Base-by-base conservation (phyloP, 2,797 vertebrate species). In the Sciurus carolinensis region DNA sequence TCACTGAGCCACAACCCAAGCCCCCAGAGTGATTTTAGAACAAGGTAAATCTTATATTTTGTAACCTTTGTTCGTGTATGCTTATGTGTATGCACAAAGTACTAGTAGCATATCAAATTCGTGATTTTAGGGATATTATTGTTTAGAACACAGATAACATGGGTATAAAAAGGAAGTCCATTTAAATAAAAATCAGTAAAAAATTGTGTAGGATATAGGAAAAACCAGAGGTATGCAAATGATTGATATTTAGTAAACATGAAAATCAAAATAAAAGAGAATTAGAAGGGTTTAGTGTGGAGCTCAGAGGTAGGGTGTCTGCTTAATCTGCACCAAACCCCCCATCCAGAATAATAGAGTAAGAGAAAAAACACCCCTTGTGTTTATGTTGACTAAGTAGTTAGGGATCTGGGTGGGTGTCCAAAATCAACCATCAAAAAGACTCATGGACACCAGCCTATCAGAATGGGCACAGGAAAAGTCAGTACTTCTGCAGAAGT, bases 211-310 rank as follows among this genome's bases (percentile, higher is more conserved):
- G 36, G 64, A n/a, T 57, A 50, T 7, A 92, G 75, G 66, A 80
- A 87, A 62, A 83, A 42, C 36, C 59, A 81, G 76, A 80, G 66
- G 28, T 73, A 39, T 57, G 13, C 14, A 75, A 92, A 71, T 92
- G 33, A 71, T 39, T 67, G 90, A 91, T 93, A 76, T 89, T 90
- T 91, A 88, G 3, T n/a, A 81, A 87, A 42, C 15, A 88, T 50
- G 39, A 88, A 67, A 39, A 36, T 73, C 28, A 52, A 81, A 89
- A 82, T 10, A 20, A 57, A 92, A 92, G 10, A 59, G 39, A 54
- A 44, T n/a, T 20, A 44, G n/a, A 67, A 26, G 39, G 54, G 26
- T 18, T 67, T 22, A 13, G 52, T 22, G 20, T 57, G 20, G 54
- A 76, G 71, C 20, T 85, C 59, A 54, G 15, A n/a, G 59, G 20